Base-by-base conservation (phyloP, 2,888 invertebrate species). In the Amiota mariae region DNA sequence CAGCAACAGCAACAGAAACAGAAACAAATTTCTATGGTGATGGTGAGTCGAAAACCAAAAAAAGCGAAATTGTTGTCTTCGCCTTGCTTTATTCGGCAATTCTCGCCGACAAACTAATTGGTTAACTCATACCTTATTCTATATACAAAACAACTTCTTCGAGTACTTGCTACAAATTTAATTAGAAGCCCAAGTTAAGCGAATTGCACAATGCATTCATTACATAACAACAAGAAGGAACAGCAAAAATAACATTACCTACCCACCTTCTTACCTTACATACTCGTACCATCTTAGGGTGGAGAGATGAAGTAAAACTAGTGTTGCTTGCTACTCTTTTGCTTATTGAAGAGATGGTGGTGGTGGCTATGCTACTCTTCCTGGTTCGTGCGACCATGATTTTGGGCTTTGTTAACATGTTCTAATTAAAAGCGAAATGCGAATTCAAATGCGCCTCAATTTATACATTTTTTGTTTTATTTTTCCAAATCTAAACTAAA, bases 361-460 rank as follows among this genome's bases (percentile, higher is more conserved):
- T 24, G 18, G 8, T 24, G 24, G 18, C 59, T 59, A 24, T 10
- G 18, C 59, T 59, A 24, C 18, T 59, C 64, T 64, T 64, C 64
- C 64, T 64, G 64, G 64, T 64, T 64, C 64, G 64, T 64, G 64
- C 64, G 18, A 64, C 15, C 64, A 18, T 64, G 64, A 64, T 64
- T 64, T 64, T 48, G 64, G 64, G 36, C 36, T 64, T 64, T 64
- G 63, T 63, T 63, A 63, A 64, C 64, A 64, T 64, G 64, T 64
- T 64, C 64, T 64, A 64, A 64, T 64, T 64, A 64, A 64, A 64
- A 64, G 15, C 47, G 9, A 47, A 59, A 13, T 48, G 64, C 36
- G 64, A 47, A 36, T 10, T 57, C 10, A 57, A 57, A 24, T 36
- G 24, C 63, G 54, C 4, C 13, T 59, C 59, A 24, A 18, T 18